Evolutionary conservation across 2,888 invertebrate genomes (phyloP).

Genomic region (Drosophila formosana): DNA sequence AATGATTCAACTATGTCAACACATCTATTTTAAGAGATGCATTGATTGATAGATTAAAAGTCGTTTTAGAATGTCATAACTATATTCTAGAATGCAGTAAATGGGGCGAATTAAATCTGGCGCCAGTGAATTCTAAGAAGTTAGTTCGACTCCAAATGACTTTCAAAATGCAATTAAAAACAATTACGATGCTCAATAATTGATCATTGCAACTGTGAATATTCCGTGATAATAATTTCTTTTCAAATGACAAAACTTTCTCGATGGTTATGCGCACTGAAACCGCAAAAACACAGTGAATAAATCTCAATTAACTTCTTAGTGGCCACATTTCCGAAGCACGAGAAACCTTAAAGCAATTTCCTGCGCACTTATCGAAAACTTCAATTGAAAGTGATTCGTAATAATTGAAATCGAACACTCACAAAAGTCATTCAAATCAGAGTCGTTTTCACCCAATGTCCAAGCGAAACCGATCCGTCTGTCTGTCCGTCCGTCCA

Average conservation of each 20-base stretch:
- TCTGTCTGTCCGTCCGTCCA: neutral
- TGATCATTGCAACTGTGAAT: neutral
- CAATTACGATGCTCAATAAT: neutral
- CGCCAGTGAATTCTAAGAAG: neutral
- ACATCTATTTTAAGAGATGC: too few species aligned
- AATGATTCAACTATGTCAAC: too few species aligned
- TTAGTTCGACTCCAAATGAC: neutral
- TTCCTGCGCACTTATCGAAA: slow-evolving; percentile 14
- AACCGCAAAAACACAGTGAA: slow-evolving; percentile 4
- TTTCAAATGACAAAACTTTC: neutral
- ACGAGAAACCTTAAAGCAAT: slow-evolving; percentile 33
- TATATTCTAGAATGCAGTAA: too few species aligned
- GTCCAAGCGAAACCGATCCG: neutral
- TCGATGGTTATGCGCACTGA: neutral
- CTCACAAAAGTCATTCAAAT: slow-evolving; percentile 53
- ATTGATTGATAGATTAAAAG: too few species aligned
- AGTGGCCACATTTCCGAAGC: slow-evolving; percentile 6
- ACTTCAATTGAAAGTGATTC: slow-evolving; percentile 49
- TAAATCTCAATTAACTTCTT: slow-evolving; percentile 26
- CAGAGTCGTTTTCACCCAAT: slow-evolving; percentile 3
- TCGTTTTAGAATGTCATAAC: too few species aligned
- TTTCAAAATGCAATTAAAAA: neutral
- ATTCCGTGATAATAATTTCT: neutral
- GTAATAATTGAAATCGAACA: slow-evolving; percentile 75
- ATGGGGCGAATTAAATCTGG: neutral